phyloP scores from a whole-genome alignment of 1,140 invertebrate genomes.

The Doryteuthis pealeii region DNA sequence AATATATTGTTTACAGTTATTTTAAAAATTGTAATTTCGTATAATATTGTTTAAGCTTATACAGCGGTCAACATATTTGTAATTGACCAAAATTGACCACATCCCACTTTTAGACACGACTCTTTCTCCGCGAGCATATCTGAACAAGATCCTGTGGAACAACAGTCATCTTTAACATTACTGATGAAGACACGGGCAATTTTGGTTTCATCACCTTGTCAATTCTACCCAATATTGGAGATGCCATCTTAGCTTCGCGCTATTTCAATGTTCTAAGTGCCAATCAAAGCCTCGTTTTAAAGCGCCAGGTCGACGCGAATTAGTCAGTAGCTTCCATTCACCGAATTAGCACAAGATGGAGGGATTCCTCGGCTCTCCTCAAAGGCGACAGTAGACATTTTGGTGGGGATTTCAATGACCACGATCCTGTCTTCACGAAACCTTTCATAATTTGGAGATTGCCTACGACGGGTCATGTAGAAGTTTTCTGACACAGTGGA shows the following conservation, averaged over 20 bases:
- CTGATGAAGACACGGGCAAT: conserved; percentile 48
- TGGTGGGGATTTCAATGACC: conserved; percentile 79
- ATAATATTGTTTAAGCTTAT: conserved; percentile 19
- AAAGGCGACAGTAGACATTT: conserved; percentile 79
- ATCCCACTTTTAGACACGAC: conserved; percentile 57
- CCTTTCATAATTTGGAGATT: conserved; percentile 58
- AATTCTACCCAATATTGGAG: conserved; percentile 71
- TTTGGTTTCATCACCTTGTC: conserved; percentile 67
- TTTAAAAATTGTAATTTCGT: too few relatives aligned
- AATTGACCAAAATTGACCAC: conserved; percentile 53
- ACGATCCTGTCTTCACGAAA: conserved; percentile 36
- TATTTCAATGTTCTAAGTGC: conserved; percentile 83
- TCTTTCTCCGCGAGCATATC: conserved; percentile 68
- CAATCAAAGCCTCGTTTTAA: conserved; percentile 69
- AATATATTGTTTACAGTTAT: too few relatives aligned
- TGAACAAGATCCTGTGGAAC: conserved; percentile 88
- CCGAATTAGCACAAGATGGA: conserved; percentile 90
- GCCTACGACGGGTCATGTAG: conserved; percentile 33
- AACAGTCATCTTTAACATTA: conserved; percentile 75
- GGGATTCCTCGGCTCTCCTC: conserved; percentile 80
- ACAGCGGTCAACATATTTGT: conserved; percentile 33
- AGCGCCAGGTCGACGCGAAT: conserved; percentile 79
- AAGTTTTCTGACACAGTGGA: conserved; percentile 32
- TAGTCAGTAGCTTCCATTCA: conserved; percentile 76
- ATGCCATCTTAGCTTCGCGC: conserved; percentile 33